A percentile compares a stretch with the other conserved stretches of the same genome.
These are phyloP conservation scores for Sturnira hondurensis DNA, from an alignment of 2,113 vertebrate genomes.

Conservation along the genomic window DNA sequence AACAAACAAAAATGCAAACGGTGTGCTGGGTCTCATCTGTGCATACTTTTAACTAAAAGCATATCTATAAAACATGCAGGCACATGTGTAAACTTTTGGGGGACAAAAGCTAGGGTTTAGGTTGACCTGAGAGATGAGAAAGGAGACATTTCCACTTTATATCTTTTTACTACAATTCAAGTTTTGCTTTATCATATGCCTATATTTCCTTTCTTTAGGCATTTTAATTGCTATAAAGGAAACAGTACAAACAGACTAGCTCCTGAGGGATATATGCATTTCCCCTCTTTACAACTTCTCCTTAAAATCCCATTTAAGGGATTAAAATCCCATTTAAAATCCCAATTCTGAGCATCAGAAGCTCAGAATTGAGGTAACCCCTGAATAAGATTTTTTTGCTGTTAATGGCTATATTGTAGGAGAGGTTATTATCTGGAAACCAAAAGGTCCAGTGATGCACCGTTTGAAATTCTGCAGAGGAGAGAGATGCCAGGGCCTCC, in stretches of 20 bases:
- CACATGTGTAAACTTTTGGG: neutral
- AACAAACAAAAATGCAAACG: neutral
- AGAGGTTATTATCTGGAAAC: slow-evolving; percentile 22
- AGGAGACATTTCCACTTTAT: neutral
- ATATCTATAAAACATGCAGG: neutral
- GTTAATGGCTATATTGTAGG: neutral
- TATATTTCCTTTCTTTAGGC: neutral
- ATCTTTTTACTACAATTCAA: neutral
- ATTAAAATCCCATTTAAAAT: slow-evolving; percentile 44
- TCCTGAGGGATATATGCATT: neutral
- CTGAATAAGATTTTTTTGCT: slow-evolving; percentile 14
- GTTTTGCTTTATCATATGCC: neutral
- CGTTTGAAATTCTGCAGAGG: neutral
- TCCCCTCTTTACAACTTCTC: neutral
- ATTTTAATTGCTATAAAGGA: neutral
- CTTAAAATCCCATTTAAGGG: slow-evolving; percentile 41
- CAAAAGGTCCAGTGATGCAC: neutral
- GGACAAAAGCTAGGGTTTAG: neutral
- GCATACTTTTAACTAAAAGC: neutral
- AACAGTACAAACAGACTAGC: neutral
- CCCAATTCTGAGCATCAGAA: neutral
- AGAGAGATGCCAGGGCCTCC: neutral
- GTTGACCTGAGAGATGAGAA: neutral
- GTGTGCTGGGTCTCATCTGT: neutral
- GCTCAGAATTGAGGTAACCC: neutral